phyloP scores from a whole-genome alignment of 2,888 invertebrate genomes.

The Habrosyne pyritoides region DNA sequence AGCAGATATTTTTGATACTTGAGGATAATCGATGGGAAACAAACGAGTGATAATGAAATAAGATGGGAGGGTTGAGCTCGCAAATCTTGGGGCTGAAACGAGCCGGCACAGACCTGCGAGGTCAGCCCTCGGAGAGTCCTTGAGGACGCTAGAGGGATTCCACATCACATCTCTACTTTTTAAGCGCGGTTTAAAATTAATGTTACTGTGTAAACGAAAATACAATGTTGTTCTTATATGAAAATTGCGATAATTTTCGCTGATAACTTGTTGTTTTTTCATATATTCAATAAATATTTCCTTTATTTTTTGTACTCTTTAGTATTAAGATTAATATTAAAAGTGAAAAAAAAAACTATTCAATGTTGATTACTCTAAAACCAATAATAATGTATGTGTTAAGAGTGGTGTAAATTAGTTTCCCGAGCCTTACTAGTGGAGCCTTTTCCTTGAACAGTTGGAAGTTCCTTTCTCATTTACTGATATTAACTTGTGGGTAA shows the following conservation, averaged over 20 bases:
- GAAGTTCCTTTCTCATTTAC: constrained; percentile 50
- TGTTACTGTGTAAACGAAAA: constrained; percentile 80
- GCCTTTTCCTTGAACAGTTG: constrained; percentile 80
- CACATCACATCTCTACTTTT: constrained; percentile 62
- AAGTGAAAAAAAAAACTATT: constrained; percentile 75
- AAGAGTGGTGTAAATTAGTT: constrained; percentile 79
- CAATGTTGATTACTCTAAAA: constrained; percentile 83
- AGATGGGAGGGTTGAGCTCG: constrained; percentile 28
- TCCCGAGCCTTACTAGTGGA: constrained; percentile 79
- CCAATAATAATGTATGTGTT: constrained; percentile 76
- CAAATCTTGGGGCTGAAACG: constrained; percentile 15
- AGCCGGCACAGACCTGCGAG: constrained; percentile 16
- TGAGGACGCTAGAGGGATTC: constrained; percentile 39
- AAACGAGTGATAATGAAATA: constrained; percentile 57
- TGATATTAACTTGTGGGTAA: constrained; percentile 37
- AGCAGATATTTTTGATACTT: constrained; percentile 84
- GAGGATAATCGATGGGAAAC: constrained; percentile 81
- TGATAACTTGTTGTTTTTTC: constrained; percentile 81
- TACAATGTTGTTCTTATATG: constrained; percentile 82
- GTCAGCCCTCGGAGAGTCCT: constrained; percentile 25
- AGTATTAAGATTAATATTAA: constrained; percentile 81
- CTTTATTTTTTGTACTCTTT: constrained; percentile 85
- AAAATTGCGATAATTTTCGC: constrained; percentile 77
- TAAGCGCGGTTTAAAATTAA: constrained; percentile 71
- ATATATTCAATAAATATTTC: constrained; percentile 82